Evolutionary conservation across 1,140 invertebrate genomes (phyloP).

Genomic region (Brachionus rubens): DNA sequence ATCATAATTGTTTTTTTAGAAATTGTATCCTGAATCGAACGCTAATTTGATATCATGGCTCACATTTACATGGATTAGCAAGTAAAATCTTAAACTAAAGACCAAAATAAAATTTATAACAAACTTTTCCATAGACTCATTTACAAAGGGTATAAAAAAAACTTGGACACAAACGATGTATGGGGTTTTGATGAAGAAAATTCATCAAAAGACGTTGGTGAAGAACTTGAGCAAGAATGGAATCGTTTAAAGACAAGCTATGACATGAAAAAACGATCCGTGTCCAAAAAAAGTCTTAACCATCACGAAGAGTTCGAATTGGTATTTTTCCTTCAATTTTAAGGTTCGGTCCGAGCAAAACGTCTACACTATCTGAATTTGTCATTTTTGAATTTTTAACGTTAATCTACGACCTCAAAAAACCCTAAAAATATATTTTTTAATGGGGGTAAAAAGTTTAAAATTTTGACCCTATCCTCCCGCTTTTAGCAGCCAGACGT

Average conservation of each 20-base stretch:
- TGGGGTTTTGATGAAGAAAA: slow-evolving; percentile 23
- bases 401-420: too few relatives aligned
- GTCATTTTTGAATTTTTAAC: too few relatives aligned
- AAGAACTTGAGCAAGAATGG: slow-evolving; percentile 10
- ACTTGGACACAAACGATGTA: neutral
- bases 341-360: too few relatives aligned
- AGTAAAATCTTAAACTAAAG: neutral
- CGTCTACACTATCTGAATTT: too few relatives aligned
- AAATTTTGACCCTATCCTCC: too few relatives aligned
- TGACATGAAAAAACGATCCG: too few relatives aligned
- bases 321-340: neutral
- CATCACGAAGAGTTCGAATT: too few relatives aligned
- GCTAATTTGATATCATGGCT: neutral
- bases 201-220: neutral
- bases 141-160: slow-evolving; percentile 11
- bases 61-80: slow-evolving; percentile 11
- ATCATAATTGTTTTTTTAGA: slow-evolving; percentile 4
- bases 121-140: neutral
- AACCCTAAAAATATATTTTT: too few relatives aligned
- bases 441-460: too few relatives aligned
- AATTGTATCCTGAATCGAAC: neutral
- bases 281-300: too few relatives aligned
- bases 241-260: neutral
- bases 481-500: too few relatives aligned
- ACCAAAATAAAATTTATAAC: too few relatives aligned